Percentiles rank a stretch among this genome's conserved stretches.
phyloP scores from a whole-genome alignment of 1,140 invertebrate species.

The Proctacanthus coquilletti region DNA sequence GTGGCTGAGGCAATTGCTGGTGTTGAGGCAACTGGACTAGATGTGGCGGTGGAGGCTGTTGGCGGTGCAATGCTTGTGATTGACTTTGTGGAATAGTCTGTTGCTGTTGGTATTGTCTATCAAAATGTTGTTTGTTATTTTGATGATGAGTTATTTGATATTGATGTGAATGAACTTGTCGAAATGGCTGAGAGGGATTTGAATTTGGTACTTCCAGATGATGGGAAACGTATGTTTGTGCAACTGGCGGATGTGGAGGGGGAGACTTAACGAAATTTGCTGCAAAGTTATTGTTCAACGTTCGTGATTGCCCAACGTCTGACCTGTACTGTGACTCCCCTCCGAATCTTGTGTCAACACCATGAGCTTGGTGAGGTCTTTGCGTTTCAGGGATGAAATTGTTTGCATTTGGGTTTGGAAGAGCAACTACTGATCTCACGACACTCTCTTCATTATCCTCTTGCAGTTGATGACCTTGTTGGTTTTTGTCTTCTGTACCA shows the following conservation, averaged over 20 bases:
- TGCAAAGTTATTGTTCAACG: no score
- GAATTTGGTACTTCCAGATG: no score
- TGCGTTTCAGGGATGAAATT: constrained; percentile 3
- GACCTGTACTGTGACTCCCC: no score
- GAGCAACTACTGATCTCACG: constrained; percentile 39
- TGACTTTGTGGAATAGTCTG: no score
- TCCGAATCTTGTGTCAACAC: no score
- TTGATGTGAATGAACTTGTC: no score
- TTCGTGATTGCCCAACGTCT: no score
- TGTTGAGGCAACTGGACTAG: constrained; percentile 28
- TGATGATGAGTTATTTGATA: neutral
- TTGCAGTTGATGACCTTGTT: constrained; percentile 35
- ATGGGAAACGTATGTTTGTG: no score
- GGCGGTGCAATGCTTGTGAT: constrained; percentile 14
- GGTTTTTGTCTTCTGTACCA: constrained; percentile 41
- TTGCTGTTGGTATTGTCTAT: constrained; percentile 11
- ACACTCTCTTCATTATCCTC: constrained; percentile 38
- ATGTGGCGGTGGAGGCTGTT: constrained; percentile 7
- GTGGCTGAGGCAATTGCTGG: constrained; percentile 19
- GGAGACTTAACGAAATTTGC: no score
- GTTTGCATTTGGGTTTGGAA: constrained; percentile 26
- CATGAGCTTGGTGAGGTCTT: neutral
- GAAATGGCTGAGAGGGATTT: no score
- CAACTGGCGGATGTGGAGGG: no score
- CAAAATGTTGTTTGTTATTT: constrained; percentile 4